phyloP scores from a whole-genome alignment of 2,113 vertebrate genomes.

The Ailurus styani region DNA sequence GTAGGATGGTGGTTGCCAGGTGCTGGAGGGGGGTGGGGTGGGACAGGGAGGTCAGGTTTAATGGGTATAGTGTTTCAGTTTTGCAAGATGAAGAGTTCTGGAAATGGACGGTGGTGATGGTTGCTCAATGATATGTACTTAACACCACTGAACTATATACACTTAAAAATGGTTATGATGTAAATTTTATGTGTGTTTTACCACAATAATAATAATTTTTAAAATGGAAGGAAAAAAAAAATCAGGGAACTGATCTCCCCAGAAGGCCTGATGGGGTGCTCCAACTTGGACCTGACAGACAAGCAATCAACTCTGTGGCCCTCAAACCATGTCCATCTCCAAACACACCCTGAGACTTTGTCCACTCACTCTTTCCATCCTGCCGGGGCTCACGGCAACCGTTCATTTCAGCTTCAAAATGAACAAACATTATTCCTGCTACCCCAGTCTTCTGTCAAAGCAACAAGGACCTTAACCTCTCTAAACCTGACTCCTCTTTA shows the following conservation, averaged over 20 bases:
- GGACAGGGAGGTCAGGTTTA: background rate
- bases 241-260: background rate
- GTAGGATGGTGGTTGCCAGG: background rate
- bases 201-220: background rate
- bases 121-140: background rate
- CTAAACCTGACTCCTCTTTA: slow-evolving; percentile 40
- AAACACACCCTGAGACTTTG: background rate
- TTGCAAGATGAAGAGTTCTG: background rate
- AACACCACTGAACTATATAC: background rate
- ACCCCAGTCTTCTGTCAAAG: slow-evolving; percentile 24
- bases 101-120: background rate
- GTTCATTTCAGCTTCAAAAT: background rate
- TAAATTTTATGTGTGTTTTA: background rate
- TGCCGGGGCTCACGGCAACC: background rate
- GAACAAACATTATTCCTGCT: background rate
- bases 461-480: background rate
- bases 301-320: background rate
- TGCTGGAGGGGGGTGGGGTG: background rate
- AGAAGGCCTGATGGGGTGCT: background rate
- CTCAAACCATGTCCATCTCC: background rate
- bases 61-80: background rate
- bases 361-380: background rate
- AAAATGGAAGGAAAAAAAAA: background rate
- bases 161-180: background rate
- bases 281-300: background rate